Evolutionary conservation across 2,797 vertebrate genomes (phyloP).

Genomic region (Urophycis tenuis): DNA sequence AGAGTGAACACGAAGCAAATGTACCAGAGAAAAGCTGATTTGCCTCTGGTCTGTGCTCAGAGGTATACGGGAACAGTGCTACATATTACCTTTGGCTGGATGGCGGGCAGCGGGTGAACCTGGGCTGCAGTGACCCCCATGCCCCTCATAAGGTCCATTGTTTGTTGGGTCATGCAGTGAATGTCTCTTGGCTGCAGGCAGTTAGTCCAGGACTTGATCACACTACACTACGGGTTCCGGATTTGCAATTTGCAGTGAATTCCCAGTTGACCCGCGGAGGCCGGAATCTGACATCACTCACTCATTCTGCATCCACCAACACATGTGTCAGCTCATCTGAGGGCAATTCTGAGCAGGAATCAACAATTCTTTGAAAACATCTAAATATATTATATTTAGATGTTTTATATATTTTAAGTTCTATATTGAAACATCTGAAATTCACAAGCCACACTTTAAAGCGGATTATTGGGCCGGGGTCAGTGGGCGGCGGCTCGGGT

Average conservation of each 20-base stretch:
- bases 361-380: too few relatives aligned
- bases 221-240: conserved; percentile 18
- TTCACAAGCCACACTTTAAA: background rate
- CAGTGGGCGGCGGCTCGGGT: conserved; percentile 1
- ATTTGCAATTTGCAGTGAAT: conserved; percentile 42
- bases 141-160: background rate
- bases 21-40: background rate
- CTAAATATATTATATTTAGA: too few relatives aligned
- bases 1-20: background rate
- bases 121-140: background rate
- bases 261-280: conserved; percentile 28
- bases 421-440: background rate
- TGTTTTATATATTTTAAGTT: too few relatives aligned
- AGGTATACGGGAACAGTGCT: background rate
- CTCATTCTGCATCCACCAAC: conserved; percentile 7
- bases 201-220: conserved; percentile 5
- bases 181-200: background rate
- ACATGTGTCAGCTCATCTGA: background rate
- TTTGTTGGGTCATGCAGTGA: conserved; percentile 1
- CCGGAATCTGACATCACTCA: conserved; percentile 26
- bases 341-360: background rate
- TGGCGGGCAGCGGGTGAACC: background rate
- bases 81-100: background rate
- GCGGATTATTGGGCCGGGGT: conserved; percentile 29
- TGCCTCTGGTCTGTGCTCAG: background rate